These are phyloP conservation scores for Tetrapedia diversipes DNA, from an alignment of 2,888 invertebrate species.

Conservation along the genomic window DNA sequence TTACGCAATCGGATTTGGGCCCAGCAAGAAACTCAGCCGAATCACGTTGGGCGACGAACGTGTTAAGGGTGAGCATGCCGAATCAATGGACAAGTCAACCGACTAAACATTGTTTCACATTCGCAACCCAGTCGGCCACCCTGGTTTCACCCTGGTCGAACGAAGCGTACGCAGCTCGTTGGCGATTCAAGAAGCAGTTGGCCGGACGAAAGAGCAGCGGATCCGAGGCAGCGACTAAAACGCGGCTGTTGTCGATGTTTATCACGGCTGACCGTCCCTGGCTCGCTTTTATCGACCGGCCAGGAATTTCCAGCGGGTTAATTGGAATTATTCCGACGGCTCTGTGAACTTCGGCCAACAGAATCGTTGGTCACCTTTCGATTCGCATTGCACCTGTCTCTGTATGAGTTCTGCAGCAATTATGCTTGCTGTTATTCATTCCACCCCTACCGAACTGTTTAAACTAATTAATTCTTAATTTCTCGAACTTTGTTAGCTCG, in stretches of 20 bases:
- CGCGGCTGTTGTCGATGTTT: conserved; percentile 52
- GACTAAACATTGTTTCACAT: conserved; percentile 17
- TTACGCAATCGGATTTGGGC: no score
- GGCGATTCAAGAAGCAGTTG: conserved; percentile 13
- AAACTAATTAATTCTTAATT: no score
- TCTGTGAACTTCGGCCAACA: conserved; percentile 3
- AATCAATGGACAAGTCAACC: background rate
- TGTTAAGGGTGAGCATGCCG: background rate
- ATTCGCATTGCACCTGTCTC: background rate
- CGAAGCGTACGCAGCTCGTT: background rate
- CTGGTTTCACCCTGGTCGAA: background rate
- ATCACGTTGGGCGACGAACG: no score
- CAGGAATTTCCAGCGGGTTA: conserved; percentile 27
- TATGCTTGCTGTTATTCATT: no score
- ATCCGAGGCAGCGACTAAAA: conserved; percentile 24
- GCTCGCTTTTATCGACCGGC: conserved; percentile 31
- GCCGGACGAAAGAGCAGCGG: conserved; percentile 27
- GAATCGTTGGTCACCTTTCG: background rate
- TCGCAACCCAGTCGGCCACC: background rate
- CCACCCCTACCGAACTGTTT: no score
- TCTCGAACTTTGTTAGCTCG: no score
- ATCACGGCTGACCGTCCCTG: conserved; percentile 34
- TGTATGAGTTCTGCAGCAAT: no score
- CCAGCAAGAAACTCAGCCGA: no score
- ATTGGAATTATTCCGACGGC: conserved; percentile 40